Conservation (phyloP, 2,888 invertebrate genomes). For the Chymomyza fuscimana region DNA sequence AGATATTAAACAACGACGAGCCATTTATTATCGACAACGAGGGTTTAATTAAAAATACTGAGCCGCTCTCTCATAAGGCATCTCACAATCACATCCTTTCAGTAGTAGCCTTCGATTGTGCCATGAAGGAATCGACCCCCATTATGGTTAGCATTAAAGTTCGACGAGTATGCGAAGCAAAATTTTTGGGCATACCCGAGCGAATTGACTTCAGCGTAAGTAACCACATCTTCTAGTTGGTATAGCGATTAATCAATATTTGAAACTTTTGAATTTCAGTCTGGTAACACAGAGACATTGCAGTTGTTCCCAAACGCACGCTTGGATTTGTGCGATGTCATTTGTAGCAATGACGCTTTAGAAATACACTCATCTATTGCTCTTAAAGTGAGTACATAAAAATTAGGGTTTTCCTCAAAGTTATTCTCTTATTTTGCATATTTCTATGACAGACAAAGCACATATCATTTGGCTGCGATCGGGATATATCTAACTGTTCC, state of each 20-base stretch:
- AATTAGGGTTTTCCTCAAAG: not conserved
- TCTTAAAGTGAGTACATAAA: conserved; percentile 70
- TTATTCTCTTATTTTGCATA: not conserved
- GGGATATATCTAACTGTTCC: conserved; percentile 83
- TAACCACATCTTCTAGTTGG: conserved; percentile 8
- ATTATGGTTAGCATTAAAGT: conserved; percentile 98
- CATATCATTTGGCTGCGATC: conserved; percentile 97
- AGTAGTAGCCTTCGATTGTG: conserved; percentile 98
- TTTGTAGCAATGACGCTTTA: conserved; percentile 76
- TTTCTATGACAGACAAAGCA: conserved; percentile 81
- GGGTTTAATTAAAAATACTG: conserved; percentile 96
- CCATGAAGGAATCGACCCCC: conserved; percentile 95
- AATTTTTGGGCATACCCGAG: conserved; percentile 85
- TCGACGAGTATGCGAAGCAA: conserved; percentile 88
- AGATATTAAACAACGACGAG: conserved; percentile 94
- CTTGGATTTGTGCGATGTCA: conserved; percentile 80
- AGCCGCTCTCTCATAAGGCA: conserved; percentile 93
- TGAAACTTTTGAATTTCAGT: conserved; percentile 50
- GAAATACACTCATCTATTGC: conserved; percentile 76
- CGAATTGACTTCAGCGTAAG: conserved; percentile 79
- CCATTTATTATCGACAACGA: conserved; percentile 95
- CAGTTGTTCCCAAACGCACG: conserved; percentile 78
- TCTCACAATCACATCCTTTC: conserved; percentile 98
- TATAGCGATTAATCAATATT: not conserved
- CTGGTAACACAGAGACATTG: conserved; percentile 76